Base-by-base conservation (phyloP, 2,888 invertebrate genomes). In the Papilio elwesi region DNA sequence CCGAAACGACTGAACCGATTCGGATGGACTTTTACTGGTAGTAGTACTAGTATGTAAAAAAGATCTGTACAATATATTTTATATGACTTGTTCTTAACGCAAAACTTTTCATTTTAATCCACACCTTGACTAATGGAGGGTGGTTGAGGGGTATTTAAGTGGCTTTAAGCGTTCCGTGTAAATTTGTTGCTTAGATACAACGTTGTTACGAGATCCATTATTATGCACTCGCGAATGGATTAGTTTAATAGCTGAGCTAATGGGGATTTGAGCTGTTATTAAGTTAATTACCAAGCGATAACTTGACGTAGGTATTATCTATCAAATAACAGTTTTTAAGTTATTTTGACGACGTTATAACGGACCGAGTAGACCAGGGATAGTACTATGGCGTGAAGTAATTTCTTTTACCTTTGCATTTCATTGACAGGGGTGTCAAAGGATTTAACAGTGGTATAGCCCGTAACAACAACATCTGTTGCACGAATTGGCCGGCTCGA, bases 111-210 rank as follows among this genome's bases (percentile, higher is more conserved):
- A 43, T 52, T 43, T 43, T 69, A 62, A 62, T 69, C 51, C 49
- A 43, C 16, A 38, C 10, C 36, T 36, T 16, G 43, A 43, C 38
- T 59, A 62, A 59, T 69, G 36, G 15, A 57, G 10, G 15, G 36
- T n/a, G 49, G 59, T 13, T 49, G n/a, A 36, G 49, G 10, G 49
- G 26, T 64, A 5, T 48, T 11, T 36, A 53, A 15, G 12, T n/a
- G 59, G 69, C 62, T 69, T 59, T 69, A 69, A 69, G 52, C 62
- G 69, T 51, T 38, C 52, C 43, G 43, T 62, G 69, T 69, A 66
- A 66, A 43, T 69, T 68, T 69, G 62, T 69, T 69, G 49, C 59
- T 38, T 36, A 62, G 16, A 52, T 62, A 52, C 48, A n/a, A 57
- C 48, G 36, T 38, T 62, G 48, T 57, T 48, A 52, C 43, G n/a